These are phyloP conservation scores for Drosophila incognita DNA, from an alignment of 2,888 invertebrate genomes.

Conservation along the genomic window DNA sequence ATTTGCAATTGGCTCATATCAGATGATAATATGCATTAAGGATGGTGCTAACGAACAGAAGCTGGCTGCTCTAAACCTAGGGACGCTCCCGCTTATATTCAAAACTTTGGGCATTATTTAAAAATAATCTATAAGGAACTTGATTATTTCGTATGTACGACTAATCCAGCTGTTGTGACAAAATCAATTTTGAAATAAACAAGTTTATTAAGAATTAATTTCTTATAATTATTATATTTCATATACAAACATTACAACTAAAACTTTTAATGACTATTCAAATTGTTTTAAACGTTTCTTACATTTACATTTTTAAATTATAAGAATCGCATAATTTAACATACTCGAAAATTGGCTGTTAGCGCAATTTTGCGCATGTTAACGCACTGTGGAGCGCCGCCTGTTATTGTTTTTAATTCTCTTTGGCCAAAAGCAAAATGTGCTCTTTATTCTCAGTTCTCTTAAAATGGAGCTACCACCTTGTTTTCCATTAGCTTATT, in stretches of 20 bases:
- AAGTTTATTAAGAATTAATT: too few species aligned
- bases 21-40: conserved; percentile 5
- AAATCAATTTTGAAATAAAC: neutral
- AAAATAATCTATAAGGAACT: neutral
- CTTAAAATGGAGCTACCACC: neutral
- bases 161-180: neutral
- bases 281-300: neutral
- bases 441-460: neutral
- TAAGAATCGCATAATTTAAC: neutral
- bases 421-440: neutral
- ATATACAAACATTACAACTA: neutral
- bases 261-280: neutral
- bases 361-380: conserved; percentile 1
- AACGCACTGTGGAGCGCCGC: neutral
- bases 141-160: neutral
- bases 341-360: neutral
- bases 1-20: conserved; percentile 3
- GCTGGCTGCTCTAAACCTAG: conserved; percentile 4
- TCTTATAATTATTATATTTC: neutral
- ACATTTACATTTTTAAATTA: neutral
- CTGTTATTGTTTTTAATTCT: neutral
- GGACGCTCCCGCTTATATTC: neutral
- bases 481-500: neutral
- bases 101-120: neutral
- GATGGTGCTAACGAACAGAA: neutral